These are phyloP conservation scores for Microctonus brassicae DNA, from an alignment of 2,888 invertebrate genomes.

Conservation along the genomic window DNA sequence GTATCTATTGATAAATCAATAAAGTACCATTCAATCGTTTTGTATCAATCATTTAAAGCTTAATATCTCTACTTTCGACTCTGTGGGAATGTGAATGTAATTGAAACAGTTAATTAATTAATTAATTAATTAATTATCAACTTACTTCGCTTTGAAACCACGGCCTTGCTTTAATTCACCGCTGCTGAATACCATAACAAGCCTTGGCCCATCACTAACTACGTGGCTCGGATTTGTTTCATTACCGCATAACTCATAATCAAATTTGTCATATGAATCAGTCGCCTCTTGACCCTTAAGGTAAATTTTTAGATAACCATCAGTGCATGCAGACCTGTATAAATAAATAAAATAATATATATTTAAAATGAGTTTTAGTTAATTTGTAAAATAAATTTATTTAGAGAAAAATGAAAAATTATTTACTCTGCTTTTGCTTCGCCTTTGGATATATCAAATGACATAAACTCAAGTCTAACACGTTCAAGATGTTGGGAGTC, in stretches of 20 bases:
- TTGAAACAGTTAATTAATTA: slow-evolving; percentile 8
- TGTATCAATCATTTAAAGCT: neutral
- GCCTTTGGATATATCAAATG: slow-evolving; percentile 91
- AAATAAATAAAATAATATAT: no score
- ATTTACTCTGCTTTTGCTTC: slow-evolving; percentile 82
- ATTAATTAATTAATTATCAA: slow-evolving; percentile 7
- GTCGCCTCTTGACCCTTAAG: slow-evolving; percentile 92
- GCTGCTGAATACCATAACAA: slow-evolving; percentile 95
- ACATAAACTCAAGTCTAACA: slow-evolving; percentile 88
- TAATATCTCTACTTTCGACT: neutral
- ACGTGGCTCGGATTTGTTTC: slow-evolving; percentile 82
- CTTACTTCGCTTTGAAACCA: slow-evolving; percentile 88
- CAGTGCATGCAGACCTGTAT: slow-evolving; percentile 80
- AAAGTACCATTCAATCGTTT: slow-evolving; percentile 7
- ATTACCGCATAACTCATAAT: slow-evolving; percentile 92
- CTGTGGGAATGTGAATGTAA: neutral
- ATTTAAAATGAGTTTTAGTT: neutral
- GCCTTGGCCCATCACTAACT: slow-evolving; percentile 90
- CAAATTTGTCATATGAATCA: slow-evolving; percentile 93
- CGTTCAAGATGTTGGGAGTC: slow-evolving; percentile 96
- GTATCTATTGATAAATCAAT: slow-evolving; percentile 63
- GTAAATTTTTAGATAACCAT: slow-evolving; percentile 92
- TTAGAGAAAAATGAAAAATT: neutral
- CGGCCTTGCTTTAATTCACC: slow-evolving; percentile 87
- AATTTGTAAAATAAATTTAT: no score